phyloP scores from a whole-genome alignment of 2,797 vertebrate genomes.

The Clamator glandarius region DNA sequence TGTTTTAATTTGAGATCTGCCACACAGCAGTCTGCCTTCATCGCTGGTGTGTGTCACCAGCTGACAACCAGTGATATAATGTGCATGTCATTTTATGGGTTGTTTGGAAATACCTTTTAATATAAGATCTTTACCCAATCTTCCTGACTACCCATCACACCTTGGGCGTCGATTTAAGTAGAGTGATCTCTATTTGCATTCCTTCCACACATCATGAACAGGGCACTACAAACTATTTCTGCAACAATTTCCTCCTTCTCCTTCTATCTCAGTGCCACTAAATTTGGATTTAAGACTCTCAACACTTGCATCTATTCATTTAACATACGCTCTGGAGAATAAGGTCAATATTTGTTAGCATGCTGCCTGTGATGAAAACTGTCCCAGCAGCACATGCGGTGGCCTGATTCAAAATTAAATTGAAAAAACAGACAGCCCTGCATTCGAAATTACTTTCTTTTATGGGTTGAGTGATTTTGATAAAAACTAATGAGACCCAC shows the following conservation, averaged over 20 bases:
- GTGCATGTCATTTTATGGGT: background rate
- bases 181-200: background rate
- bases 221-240: background rate
- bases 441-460: background rate
- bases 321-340: background rate
- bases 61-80: background rate
- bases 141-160: background rate
- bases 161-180: background rate
- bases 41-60: background rate
- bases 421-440: background rate
- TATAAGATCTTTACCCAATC: background rate
- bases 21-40: background rate
- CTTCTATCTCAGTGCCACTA: background rate
- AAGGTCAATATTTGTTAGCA: conserved; percentile 19
- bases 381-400: background rate
- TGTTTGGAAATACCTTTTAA: background rate
- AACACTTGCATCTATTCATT: background rate
- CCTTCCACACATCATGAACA: background rate
- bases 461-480: conserved; percentile 24
- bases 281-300: conserved; percentile 25
- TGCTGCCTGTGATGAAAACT: background rate
- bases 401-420: conserved; percentile 22
- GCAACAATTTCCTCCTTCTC: background rate
- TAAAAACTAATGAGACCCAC: conserved; percentile 37
- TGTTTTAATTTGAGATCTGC: background rate